Evolutionary conservation across 1,140 invertebrate species (phyloP).

Genomic region (Temnothorax nylanderi): DNA sequence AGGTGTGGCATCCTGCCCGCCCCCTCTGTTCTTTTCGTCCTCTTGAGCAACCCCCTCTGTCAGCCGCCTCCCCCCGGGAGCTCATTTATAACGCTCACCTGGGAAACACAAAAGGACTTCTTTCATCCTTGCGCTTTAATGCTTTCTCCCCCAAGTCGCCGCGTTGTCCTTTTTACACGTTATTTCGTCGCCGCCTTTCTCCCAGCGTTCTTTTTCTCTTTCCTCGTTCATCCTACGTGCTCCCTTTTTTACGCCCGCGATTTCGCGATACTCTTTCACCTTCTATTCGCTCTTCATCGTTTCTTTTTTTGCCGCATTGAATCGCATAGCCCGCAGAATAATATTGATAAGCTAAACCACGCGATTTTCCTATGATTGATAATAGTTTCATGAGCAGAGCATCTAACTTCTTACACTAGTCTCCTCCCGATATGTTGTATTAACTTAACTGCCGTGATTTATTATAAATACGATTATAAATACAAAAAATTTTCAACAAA

Average conservation of each 20-base stretch:
- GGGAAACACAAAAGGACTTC: constrained; percentile 83
- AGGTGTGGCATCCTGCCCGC: constrained; percentile 75
- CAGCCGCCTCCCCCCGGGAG: constrained; percentile 65
- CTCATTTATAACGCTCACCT: constrained; percentile 85
- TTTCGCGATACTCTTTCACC: not conserved
- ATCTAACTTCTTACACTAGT: not conserved
- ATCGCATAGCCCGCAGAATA: not conserved
- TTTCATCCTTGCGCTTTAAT: constrained; percentile 79
- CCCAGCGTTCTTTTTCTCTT: constrained; percentile 27
- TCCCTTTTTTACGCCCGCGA: not conserved
- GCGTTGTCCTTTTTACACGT: constrained; percentile 68
- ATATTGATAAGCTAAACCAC: constrained; percentile 14
- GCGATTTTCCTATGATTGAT: not conserved
- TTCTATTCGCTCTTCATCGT: constrained; percentile 19
- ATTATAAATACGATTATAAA: not conserved
- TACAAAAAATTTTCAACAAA: not conserved
- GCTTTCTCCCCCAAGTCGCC: constrained; percentile 66
- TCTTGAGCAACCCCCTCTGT: constrained; percentile 48
- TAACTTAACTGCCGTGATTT: not conserved
- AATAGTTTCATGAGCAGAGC: not conserved
- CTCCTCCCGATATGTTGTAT: not conserved
- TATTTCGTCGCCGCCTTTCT: constrained; percentile 63
- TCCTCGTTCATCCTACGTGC: constrained; percentile 3
- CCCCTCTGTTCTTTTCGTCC: constrained; percentile 23
- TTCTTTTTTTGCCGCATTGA: not conserved